Evolutionary conservation across 2,797 vertebrate species (phyloP).

Genomic region (Vespertilio murinus): DNA sequence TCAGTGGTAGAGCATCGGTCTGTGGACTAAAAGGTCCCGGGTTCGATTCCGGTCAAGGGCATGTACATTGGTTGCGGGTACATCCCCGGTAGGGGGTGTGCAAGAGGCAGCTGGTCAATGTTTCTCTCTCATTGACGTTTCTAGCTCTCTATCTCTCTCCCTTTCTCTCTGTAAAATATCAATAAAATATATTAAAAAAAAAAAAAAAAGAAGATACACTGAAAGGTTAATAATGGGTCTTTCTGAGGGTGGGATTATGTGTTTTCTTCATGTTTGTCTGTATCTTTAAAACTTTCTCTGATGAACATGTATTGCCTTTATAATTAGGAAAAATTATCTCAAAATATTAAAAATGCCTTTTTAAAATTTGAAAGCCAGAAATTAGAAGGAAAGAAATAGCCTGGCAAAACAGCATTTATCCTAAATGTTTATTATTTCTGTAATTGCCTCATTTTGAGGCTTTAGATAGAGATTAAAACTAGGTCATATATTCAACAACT

Average conservation of each 20-base stretch:
- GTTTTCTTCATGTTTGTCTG: not conserved
- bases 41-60: no score
- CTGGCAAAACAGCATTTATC: slow-evolving; percentile 43
- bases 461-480: slow-evolving; percentile 60
- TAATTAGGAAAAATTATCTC: slow-evolving; percentile 35
- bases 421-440: slow-evolving; percentile 53
- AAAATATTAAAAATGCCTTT: slow-evolving; percentile 34
- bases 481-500: slow-evolving; percentile 37
- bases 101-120: no score
- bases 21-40: no score
- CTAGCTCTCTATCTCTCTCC: no score
- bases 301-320: not conserved
- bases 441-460: slow-evolving; percentile 53
- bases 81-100: no score
- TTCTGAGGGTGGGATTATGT: not conserved
- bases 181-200: no score
- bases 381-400: slow-evolving; percentile 57
- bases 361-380: slow-evolving; percentile 48
- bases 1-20: no score
- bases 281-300: slow-evolving; percentile 11
- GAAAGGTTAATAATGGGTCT: not conserved
- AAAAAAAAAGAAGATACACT: slow-evolving; percentile 42
- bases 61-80: no score
- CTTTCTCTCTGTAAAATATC: no score
- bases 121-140: no score